Percentiles rank a stretch among this genome's conserved stretches.
Evolutionary conservation across 2,888 invertebrate species (phyloP).

Genomic region (Drosophila mayaguana): DNA sequence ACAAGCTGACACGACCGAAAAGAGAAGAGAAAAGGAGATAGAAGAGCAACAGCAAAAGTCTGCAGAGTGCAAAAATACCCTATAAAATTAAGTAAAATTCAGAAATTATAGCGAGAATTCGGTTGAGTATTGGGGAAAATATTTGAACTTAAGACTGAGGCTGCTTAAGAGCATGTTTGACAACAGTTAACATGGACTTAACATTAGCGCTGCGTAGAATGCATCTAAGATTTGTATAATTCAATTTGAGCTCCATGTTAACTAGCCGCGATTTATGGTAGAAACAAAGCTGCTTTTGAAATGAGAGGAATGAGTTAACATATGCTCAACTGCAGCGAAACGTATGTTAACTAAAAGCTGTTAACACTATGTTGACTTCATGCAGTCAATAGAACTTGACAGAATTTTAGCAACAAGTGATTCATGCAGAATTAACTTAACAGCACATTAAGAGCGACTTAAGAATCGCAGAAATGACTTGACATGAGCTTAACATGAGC

Average conservation of each 20-base stretch:
- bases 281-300: too few relatives aligned
- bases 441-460: not conserved
- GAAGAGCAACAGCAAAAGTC: constrained; percentile 3
- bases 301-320: too few relatives aligned
- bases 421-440: not conserved
- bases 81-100: not conserved
- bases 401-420: too few relatives aligned
- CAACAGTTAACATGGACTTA: not conserved
- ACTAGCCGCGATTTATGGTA: too few relatives aligned
- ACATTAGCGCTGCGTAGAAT: not conserved
- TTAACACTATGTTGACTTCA: too few relatives aligned
- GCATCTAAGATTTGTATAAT: not conserved
- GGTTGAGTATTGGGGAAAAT: not conserved
- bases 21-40: not conserved
- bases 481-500: not conserved
- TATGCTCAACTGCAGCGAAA: too few relatives aligned
- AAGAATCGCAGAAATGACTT: not conserved
- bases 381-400: too few relatives aligned
- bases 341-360: too few relatives aligned
- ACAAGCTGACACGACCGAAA: constrained; percentile 48
- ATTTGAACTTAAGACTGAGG: too few relatives aligned
- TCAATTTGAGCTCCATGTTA: not conserved
- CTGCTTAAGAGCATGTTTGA: not conserved
- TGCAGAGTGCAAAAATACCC: constrained; percentile 19
- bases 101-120: not conserved